A percentile compares a stretch with the other conserved stretches of the same genome.
Conservation (phyloP, 2,888 invertebrate species). For the Synanthedon andrenaeformis region DNA sequence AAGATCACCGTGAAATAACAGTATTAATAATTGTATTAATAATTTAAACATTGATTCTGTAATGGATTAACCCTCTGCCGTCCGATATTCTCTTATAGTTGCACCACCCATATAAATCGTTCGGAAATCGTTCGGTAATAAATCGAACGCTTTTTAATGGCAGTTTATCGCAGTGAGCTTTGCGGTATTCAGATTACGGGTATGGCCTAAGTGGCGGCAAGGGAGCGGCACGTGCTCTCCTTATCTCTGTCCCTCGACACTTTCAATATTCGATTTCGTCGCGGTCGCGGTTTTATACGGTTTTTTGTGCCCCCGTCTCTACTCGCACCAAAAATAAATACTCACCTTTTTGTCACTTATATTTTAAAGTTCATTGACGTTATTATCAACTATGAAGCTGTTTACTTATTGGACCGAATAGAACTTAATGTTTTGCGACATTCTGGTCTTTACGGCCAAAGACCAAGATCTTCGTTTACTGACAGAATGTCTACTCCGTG, state of each 20-base stretch:
- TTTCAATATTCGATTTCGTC: constrained; percentile 67
- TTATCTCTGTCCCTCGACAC: constrained; percentile 67
- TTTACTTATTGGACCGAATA: background rate
- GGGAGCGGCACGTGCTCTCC: constrained; percentile 60
- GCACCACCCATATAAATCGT: constrained; percentile 36
- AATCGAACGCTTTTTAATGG: constrained; percentile 71
- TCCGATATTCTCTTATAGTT: background rate
- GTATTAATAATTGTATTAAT: too few species aligned
- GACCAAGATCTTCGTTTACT: too few species aligned
- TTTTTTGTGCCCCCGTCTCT: constrained; percentile 16
- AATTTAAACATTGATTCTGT: background rate
- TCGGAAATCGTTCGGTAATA: constrained; percentile 65
- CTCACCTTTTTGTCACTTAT: constrained; percentile 13
- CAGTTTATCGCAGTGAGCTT: constrained; percentile 66
- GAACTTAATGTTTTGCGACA: background rate
- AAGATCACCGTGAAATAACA: too few species aligned
- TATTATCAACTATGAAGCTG: constrained; percentile 9
- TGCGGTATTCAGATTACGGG: constrained; percentile 67
- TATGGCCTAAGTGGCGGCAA: constrained; percentile 57
- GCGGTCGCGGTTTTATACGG: constrained; percentile 38
- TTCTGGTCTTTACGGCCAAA: too few species aligned
- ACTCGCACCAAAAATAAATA: constrained; percentile 24
- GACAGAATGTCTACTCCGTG: too few species aligned
- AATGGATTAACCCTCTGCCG: background rate
- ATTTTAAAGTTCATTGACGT: constrained; percentile 22